Base-by-base conservation (phyloP, 2,797 vertebrate genomes). In the Intellagama lesueurii region DNA sequence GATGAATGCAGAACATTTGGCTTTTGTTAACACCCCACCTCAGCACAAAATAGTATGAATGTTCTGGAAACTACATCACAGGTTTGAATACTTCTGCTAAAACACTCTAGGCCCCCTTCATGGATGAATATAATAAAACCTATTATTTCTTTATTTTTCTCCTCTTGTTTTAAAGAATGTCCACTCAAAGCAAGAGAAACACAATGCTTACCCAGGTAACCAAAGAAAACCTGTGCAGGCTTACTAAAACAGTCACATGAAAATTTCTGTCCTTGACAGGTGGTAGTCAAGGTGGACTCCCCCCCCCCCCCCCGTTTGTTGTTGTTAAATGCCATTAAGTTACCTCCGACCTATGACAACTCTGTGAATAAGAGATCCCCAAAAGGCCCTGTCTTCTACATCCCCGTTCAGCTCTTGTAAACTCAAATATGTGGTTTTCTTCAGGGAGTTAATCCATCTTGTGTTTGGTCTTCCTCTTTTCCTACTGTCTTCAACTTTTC, bases 51-150 rank as follows among this genome's bases (percentile, higher is more conserved):
- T 84, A 78, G 73, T 32, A 83, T n/a, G 87, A 83, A 77, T 88
- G 44, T 90, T 91, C 89, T 88, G 72, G 83, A 93, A 90, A 89
- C 83, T 75, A 52, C 85, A 70, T 87, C 89, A 76, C 73, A 90
- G 93, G 94, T 90, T 93, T 90, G 91, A 60, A 56, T 90, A 92
- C 90, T 78, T 81, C 91, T 91, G 91, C 91, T 93, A 87, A 0
- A 28, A 93, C 89, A 90, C 0, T 8, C 0, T 93, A 89, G 0
- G 89, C 88, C 94, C 88, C 87, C 76, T n/a, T n/a, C 87, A 82
- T 91, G 90, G 93, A 92, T 92, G 90, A 92, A 94, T 92, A 95
- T 90, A 91, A 90, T 84, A 91, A 95, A 94, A 90, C 81, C 69
- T 40, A 32, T 93, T 78, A 77, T 56, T 75, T 73, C 26, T 73